phyloP scores from a whole-genome alignment of 2,797 vertebrate species.

The Falco novaeseelandiae region DNA sequence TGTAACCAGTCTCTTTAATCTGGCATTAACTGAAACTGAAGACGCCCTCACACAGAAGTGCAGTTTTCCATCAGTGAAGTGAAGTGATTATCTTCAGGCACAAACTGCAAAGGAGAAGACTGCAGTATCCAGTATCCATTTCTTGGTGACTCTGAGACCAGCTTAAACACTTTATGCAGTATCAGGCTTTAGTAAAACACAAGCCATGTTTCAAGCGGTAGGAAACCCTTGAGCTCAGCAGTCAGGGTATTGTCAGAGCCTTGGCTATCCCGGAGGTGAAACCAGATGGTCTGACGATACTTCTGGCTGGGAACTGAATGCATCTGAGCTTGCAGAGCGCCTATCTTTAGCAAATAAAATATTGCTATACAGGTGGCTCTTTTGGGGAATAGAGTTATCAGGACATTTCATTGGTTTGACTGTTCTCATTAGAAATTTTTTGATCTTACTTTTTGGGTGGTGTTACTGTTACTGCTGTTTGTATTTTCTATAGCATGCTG shows the following conservation, averaged over 20 bases:
- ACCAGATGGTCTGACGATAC: conserved; percentile 17
- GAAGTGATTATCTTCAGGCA: not conserved
- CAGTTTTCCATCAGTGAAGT: not conserved
- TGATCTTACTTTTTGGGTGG: not conserved
- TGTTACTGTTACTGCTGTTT: not conserved
- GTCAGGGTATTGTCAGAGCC: conserved; percentile 1
- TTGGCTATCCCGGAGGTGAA: not conserved
- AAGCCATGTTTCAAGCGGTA: not conserved
- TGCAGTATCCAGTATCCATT: rapidly evolving
- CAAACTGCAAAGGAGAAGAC: not conserved
- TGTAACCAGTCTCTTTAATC: not conserved
- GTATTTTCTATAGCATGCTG: not conserved
- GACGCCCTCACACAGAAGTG: not conserved
- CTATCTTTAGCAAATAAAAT: conserved; percentile 5
- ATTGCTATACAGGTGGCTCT: not conserved
- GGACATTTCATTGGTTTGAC: not conserved
- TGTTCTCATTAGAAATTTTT: not conserved
- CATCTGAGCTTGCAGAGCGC: not conserved
- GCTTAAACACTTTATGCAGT: not conserved
- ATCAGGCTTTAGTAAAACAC: not conserved
- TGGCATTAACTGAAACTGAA: not conserved
- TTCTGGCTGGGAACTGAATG: not conserved
- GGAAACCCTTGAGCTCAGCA: conserved; percentile 1
- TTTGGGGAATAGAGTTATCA: not conserved
- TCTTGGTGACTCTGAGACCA: not conserved